Evolutionary conservation across 2,888 invertebrate genomes (phyloP).

Genomic region (Celastrina argiolus): DNA sequence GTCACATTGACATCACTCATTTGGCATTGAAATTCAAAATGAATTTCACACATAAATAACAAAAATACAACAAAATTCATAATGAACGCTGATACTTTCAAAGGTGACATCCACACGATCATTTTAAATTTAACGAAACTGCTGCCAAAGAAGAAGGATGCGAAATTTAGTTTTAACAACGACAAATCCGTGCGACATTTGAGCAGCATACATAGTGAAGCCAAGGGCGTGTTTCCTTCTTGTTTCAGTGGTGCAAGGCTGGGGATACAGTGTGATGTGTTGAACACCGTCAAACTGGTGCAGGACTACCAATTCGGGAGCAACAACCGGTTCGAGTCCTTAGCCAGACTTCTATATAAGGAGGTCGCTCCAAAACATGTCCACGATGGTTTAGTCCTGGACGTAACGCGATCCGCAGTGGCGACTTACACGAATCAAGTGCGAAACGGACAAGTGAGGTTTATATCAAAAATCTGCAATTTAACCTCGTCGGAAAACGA

Average conservation of each 20-base stretch:
- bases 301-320: conserved; percentile 67
- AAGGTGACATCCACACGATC: conserved; percentile 61
- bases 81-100: conserved; percentile 67
- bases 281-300: conserved; percentile 60
- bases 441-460: conserved; percentile 51
- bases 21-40: conserved; percentile 62
- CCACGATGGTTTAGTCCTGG: conserved; percentile 56
- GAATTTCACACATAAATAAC: conserved; percentile 39
- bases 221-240: conserved; percentile 64
- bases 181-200: conserved; percentile 48
- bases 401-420: conserved; percentile 60
- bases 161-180: conserved; percentile 45
- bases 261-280: conserved; percentile 53
- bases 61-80: conserved; percentile 37
- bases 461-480: conserved; percentile 63
- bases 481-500: conserved; percentile 66
- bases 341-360: conserved; percentile 56
- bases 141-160: conserved; percentile 62
- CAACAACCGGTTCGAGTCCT: conserved; percentile 57
- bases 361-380: conserved; percentile 54
- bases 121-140: conserved; percentile 56
- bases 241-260: conserved; percentile 66
- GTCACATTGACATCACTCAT: conserved; percentile 53
- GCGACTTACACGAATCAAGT: conserved; percentile 58
- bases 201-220: conserved; percentile 60